Base-by-base conservation (phyloP, 2,797 vertebrate genomes). In the Oreonectes daqikongensis region DNA sequence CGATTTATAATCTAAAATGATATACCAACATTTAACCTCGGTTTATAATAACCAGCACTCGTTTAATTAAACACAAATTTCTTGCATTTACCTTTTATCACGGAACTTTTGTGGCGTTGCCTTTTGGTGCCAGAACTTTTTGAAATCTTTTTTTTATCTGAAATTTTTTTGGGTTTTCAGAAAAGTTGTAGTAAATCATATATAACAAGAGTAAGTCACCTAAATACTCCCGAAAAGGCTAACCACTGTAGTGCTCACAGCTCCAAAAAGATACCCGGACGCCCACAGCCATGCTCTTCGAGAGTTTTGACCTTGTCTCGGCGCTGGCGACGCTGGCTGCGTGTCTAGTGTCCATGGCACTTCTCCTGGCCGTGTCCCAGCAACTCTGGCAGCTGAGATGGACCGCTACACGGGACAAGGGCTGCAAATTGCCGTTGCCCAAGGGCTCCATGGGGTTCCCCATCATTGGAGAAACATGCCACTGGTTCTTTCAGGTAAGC, bases 361-460 rank as follows among this genome's bases (percentile, higher is more conserved):
- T 98, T 86, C 94, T 98, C 55, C 92, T 97, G 90, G 95, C 94
- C 59, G 95, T 97, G 77, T 96, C 95, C 86, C 96, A 97, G 90
- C 96, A 97, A 92, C 93, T 98, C 83, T 98, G 97, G 97, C 96
- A 97, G 91, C 94, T 97, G 79, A 90, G 96, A 69, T 97, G 97
- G 97, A 96, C 96, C 68, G 94, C 95, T 74, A 97, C 95, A 85
- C 94, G 97, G 83, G 97, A 98, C 91, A 96, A 95, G 88, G 94
- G 90, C 93, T 97, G 95, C 94, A 96, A 96, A 86, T 90, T 98
- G 69, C 97, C 97, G 70, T 96, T 98, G 91, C 97, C 97, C 46
- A 96, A 95, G 83, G 97, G 97, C 83, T 98, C 96, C 87, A 98
- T 98, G 97, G 97, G 97, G 82, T 97, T 98, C 92, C 96, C 96